Evolutionary conservation across 2,888 invertebrate genomes (phyloP).

Genomic region (Campoplex capitator): DNA sequence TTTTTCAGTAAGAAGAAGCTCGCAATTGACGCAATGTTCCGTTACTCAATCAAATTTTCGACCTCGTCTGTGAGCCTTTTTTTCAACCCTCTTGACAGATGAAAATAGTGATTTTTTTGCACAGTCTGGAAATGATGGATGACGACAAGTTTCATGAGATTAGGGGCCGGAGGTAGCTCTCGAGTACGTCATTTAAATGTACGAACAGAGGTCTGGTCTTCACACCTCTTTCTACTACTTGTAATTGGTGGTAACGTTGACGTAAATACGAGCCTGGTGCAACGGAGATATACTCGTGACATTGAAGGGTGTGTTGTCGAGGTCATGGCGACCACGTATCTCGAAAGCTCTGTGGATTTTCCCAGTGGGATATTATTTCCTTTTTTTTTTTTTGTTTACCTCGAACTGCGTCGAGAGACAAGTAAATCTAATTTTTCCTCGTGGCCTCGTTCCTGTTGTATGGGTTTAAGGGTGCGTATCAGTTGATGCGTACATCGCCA

Average conservation of each 20-base stretch:
- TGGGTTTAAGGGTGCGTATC: background rate
- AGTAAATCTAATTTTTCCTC: conserved; percentile 42
- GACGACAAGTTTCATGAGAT: conserved; percentile 11
- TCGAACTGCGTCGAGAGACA: background rate
- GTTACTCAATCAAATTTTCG: background rate
- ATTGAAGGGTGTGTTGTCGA: conserved; percentile 60
- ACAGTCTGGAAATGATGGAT: conserved; percentile 7
- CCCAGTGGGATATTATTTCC: conserved; percentile 9
- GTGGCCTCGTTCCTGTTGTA: conserved; percentile 6
- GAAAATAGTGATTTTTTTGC: background rate
- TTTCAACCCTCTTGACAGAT: background rate
- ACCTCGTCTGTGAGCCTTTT: background rate
- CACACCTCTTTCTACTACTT: background rate
- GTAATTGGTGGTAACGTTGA: conserved; percentile 45
- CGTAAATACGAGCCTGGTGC: conserved; percentile 16
- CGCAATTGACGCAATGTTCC: background rate
- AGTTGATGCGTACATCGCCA: background rate
- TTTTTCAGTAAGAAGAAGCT: background rate
- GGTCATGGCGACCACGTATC: conserved; percentile 61
- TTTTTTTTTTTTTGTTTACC: background rate
- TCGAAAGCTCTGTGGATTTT: conserved; percentile 32
- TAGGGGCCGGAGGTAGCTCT: background rate
- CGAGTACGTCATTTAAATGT: background rate
- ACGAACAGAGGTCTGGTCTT: conserved; percentile 15
- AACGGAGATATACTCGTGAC: conserved; percentile 30